Evolutionary conservation across 2,888 invertebrate species (phyloP), one percentile per base, ranked within the genome.

Genomic region (Thalpophila matura): DNA sequence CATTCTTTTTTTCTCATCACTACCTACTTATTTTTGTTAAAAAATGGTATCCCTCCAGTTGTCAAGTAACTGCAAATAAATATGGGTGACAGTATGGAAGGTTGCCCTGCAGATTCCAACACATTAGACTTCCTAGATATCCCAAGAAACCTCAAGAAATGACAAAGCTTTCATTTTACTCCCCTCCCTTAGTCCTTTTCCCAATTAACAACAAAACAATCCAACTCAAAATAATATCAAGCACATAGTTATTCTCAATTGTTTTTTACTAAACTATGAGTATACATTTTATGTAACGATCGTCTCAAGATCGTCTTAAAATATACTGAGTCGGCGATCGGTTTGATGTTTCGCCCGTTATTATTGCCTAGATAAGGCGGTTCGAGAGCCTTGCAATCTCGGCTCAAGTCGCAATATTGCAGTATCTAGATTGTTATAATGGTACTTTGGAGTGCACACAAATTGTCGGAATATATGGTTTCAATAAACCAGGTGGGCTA

Each of bases 301-400:
- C 71, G 82, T 86, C 86, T 87, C 80, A 77, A 87, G 85, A 81
- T 80, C 69, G 58, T 57, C 80, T 85, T 79, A 74, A 58, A 61
- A 67, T 65, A 51, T 51, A 47, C 40, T 14, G 57, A 49, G 57
- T 47, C 45, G 38, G 58, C 58, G 20, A 74, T 73, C 55, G 61
- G 73, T 72, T 71, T 68, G 72, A 78, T 84, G 83, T 86, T 87
- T 82, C 82, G 83, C 33, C 83, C 82, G 82, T 89, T 89, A 86
- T 90, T 88, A 92, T 91, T 88, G 88, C 85, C 84, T 76, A 84
- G 88, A 89, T 90, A 88, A 90, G 88, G 77, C 82, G 80, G 73
- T 85, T 87, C 83, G 82, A 91, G 90, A 84, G 88, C 58, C 80
- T 82, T 71, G 74, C 85, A 81, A 86, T 86, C 84, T 74, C 77